Evolutionary conservation across 2,888 invertebrate genomes (phyloP).

Genomic region (Ecliptopera silaceata): DNA sequence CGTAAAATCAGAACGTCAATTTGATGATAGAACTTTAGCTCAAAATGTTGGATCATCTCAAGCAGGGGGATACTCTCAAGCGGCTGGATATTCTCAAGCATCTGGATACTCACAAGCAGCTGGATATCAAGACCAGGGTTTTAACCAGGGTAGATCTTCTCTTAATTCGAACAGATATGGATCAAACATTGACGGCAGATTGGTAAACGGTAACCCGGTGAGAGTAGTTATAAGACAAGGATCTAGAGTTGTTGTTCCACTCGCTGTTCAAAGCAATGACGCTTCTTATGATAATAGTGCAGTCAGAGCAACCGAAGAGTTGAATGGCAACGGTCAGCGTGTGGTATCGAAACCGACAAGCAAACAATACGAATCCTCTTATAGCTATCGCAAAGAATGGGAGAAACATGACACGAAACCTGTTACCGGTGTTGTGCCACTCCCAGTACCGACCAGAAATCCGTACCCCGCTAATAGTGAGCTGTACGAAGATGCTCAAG

Average conservation of each 20-base stretch:
- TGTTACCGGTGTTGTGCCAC: slow-evolving; percentile 33
- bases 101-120: slow-evolving; percentile 45
- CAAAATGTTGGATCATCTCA: slow-evolving; percentile 44
- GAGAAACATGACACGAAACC: slow-evolving; percentile 68
- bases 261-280: slow-evolving; percentile 56
- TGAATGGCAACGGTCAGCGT: slow-evolving; percentile 44
- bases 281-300: slow-evolving; percentile 51
- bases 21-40: slow-evolving; percentile 45
- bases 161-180: slow-evolving; percentile 43
- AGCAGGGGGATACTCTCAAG: slow-evolving; percentile 45
- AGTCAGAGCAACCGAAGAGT: slow-evolving; percentile 56
- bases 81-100: slow-evolving; percentile 43
- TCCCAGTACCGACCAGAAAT: slow-evolving; percentile 49
- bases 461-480: slow-evolving; percentile 60
- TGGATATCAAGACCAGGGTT: slow-evolving; percentile 47
- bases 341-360: slow-evolving; percentile 45
- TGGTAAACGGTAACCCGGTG: slow-evolving; percentile 56
- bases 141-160: slow-evolving; percentile 42
- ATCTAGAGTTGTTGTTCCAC: slow-evolving; percentile 58
- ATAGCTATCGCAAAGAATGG: slow-evolving; percentile 73
- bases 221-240: slow-evolving; percentile 65
- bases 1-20: slow-evolving; percentile 42
- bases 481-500: slow-evolving; percentile 56
- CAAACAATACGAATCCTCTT: slow-evolving; percentile 71
- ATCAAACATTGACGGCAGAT: slow-evolving; percentile 46